These are phyloP conservation scores for Myotis pilosus DNA, from an alignment of 2,797 vertebrate genomes.

Conservation along the genomic window DNA sequence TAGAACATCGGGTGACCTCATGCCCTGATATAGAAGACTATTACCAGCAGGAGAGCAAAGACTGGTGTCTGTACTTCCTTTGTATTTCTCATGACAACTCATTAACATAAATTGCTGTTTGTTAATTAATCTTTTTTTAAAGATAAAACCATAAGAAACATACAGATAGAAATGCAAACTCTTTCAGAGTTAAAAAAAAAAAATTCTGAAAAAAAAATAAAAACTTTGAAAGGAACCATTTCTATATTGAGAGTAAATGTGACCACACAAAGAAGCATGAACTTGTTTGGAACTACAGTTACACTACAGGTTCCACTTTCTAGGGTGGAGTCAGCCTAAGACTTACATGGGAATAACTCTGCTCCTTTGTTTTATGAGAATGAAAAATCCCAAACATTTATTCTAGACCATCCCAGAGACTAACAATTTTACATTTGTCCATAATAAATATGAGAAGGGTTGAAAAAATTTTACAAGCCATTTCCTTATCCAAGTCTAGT, in stretches of 20 bases:
- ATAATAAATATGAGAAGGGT: conserved; percentile 24
- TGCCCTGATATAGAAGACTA: not conserved
- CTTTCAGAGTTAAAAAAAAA: conserved; percentile 15
- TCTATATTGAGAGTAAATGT: not conserved
- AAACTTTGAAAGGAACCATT: not conserved
- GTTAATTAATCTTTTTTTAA: not conserved
- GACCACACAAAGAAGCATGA: not conserved
- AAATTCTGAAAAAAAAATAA: not conserved
- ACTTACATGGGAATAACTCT: not conserved
- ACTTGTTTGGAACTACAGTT: not conserved
- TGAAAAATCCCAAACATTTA: conserved; percentile 33
- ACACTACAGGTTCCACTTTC: not conserved
- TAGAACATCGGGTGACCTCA: not conserved
- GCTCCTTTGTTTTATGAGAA: conserved; percentile 35
- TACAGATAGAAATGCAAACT: not conserved
- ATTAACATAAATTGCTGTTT: not conserved
- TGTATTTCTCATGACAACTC: not conserved
- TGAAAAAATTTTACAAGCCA: not conserved
- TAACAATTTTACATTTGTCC: conserved; percentile 39
- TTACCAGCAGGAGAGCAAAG: not conserved
- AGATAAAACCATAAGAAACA: conserved; percentile 6
- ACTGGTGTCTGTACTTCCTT: not conserved
- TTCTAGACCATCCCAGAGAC: conserved; percentile 24
- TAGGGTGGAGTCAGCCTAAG: not conserved
- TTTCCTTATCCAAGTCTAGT: conserved; percentile 17